Evolutionary conservation across 1,140 invertebrate genomes (phyloP).

Genomic region (Vollenhovia emeryi): DNA sequence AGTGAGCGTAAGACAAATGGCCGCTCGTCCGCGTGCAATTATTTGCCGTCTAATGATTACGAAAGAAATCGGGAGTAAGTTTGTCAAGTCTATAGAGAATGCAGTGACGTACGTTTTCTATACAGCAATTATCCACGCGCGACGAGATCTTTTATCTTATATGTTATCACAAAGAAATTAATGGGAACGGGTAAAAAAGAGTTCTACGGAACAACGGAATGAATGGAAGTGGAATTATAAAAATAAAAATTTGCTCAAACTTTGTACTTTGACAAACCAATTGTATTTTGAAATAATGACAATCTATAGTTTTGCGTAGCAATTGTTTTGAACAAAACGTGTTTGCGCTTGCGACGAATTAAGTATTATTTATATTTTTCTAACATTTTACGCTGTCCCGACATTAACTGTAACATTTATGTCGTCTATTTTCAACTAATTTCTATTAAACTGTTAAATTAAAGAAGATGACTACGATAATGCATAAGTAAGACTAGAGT

Average conservation of each 20-base stretch:
- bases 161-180: background rate
- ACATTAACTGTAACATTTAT: background rate
- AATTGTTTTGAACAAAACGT: background rate
- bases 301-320: background rate
- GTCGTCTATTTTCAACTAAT: no score
- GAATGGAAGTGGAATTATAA: background rate
- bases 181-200: background rate
- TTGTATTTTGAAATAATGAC: background rate
- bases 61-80: constrained; percentile 32
- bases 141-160: background rate
- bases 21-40: constrained; percentile 29
- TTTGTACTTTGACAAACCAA: background rate
- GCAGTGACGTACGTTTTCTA: background rate
- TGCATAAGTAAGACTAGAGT: background rate
- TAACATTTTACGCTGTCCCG: background rate
- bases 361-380: background rate
- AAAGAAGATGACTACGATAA: background rate
- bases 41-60: constrained; percentile 38
- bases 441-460: no score
- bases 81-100: background rate
- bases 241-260: background rate
- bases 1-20: constrained; percentile 33
- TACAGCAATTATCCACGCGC: background rate
- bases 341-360: background rate
- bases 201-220: background rate